Percentiles rank a stretch among this genome's conserved stretches.
phyloP scores from a whole-genome alignment of 2,797 vertebrate species.

The Rhyacichthys aspro region DNA sequence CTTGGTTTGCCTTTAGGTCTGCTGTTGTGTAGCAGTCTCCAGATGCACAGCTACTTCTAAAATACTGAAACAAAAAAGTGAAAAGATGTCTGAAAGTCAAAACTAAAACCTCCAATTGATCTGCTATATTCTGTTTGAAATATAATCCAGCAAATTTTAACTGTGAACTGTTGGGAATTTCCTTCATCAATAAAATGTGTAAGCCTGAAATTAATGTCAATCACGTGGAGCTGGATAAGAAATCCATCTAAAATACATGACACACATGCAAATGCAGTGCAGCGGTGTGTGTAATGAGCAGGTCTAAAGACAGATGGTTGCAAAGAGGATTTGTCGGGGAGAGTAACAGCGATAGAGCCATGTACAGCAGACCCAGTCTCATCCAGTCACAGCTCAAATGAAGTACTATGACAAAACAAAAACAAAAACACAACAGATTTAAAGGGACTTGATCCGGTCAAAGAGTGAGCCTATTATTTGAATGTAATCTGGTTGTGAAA shows the following conservation, averaged over 20 bases:
- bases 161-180: not conserved
- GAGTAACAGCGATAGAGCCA: slow-evolving; percentile 34
- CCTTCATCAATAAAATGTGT: not conserved
- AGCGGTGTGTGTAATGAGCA: slow-evolving; percentile 39
- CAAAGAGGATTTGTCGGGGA: slow-evolving; percentile 55
- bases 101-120: not conserved
- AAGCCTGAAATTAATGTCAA: slow-evolving; percentile 4
- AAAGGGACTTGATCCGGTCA: slow-evolving; percentile 27
- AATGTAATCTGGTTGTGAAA: slow-evolving; percentile 41
- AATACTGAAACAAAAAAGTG: not conserved
- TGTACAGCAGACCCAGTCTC: slow-evolving; percentile 29
- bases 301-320: slow-evolving; percentile 59
- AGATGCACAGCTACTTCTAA: not conserved
- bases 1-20: not conserved
- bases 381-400: slow-evolving; percentile 19
- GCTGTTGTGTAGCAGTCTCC: not conserved
- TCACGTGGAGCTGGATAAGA: not conserved
- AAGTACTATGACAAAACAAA: slow-evolving; percentile 30
- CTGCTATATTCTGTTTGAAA: not conserved
- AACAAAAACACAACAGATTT: slow-evolving; percentile 12
- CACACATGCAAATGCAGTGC: slow-evolving; percentile 24
- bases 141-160: not conserved
- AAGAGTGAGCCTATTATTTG: slow-evolving; percentile 18
- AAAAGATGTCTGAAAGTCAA: not conserved
- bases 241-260: slow-evolving; percentile 16